Conservation (phyloP, 1,140 invertebrate species). For the Drosophila funebris region DNA sequence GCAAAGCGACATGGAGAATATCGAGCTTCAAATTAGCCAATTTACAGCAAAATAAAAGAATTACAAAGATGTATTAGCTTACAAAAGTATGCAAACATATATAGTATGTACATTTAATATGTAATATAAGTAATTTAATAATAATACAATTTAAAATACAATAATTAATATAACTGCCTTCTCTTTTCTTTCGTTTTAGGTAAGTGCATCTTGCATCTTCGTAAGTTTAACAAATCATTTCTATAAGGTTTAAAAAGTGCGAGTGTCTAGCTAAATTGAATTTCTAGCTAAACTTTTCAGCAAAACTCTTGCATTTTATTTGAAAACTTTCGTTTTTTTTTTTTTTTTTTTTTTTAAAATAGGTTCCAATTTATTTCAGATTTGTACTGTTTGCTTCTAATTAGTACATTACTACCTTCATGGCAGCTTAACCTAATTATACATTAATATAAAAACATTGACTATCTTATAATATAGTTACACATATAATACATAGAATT, state of each 20-base stretch:
- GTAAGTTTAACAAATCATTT: slow-evolving; percentile 8
- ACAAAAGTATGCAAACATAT: not conserved
- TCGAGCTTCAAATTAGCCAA: slow-evolving; percentile 31
- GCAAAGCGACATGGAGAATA: not conserved
- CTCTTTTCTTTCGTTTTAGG: slow-evolving; percentile 54
- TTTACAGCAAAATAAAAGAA: not conserved
- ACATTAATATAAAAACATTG: too few relatives aligned
- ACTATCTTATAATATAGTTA: too few relatives aligned
- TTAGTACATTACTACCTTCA: too few relatives aligned
- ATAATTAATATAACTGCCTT: slow-evolving; percentile 21
- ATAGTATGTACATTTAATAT: not conserved
- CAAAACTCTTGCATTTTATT: slow-evolving; percentile 62
- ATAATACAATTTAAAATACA: not conserved
- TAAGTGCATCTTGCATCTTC: slow-evolving; percentile 41
- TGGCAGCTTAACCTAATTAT: too few relatives aligned
- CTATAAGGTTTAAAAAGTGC: slow-evolving; percentile 27
- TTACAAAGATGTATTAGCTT: too few relatives aligned
- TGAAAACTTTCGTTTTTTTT: slow-evolving; percentile 71
- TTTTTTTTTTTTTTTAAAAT: too few relatives aligned
- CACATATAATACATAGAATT: too few relatives aligned
- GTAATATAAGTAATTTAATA: not conserved
- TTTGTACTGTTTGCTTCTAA: too few relatives aligned
- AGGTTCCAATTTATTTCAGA: too few relatives aligned
- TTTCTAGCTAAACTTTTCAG: slow-evolving; percentile 23
- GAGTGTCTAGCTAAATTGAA: not conserved